phyloP scores from a whole-genome alignment of 2,797 vertebrate species.

The Craterocephalus amniculus region DNA sequence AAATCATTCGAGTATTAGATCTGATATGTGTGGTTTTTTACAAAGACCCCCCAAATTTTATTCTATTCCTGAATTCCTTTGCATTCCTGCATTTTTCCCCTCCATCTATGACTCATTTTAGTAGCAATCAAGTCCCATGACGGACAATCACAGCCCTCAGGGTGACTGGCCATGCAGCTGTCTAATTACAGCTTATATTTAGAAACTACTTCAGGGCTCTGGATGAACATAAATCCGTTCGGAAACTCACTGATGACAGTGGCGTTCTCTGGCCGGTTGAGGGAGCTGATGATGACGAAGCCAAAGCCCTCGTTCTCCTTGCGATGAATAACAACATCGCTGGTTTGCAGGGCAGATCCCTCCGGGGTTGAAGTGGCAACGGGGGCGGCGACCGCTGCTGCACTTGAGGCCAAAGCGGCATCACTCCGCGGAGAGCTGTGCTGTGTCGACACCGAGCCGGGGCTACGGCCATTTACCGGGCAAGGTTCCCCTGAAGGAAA shows the following conservation, averaged over 20 bases:
- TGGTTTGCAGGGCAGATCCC: slow-evolving; percentile 88
- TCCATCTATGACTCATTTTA: not conserved
- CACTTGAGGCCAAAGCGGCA: slow-evolving; percentile 83
- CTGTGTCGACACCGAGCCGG: slow-evolving; percentile 93
- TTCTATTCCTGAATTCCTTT: not conserved
- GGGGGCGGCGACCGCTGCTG: slow-evolving; percentile 79
- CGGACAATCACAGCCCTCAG: not conserved
- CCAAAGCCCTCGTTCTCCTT: slow-evolving; percentile 98
- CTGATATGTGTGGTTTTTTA: not conserved
- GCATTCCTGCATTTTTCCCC: not conserved
- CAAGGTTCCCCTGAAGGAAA: slow-evolving; percentile 89
- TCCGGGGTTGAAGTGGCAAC: slow-evolving; percentile 83
- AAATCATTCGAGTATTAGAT: not conserved
- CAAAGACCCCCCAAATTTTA: not conserved
- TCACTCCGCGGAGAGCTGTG: slow-evolving; percentile 96
- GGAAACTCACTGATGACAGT: slow-evolving; percentile 91
- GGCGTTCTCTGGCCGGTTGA: slow-evolving; percentile 95
- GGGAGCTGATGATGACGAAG: slow-evolving; percentile 98
- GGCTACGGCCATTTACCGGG: slow-evolving; percentile 94
- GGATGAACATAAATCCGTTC: slow-evolving; percentile 1
- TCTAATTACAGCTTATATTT: not conserved
- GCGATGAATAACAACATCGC: slow-evolving; percentile 95
- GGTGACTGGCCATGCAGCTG: slow-evolving; percentile 6
- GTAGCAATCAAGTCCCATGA: not conserved
- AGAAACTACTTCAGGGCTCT: slow-evolving; percentile 14